A percentile compares a stretch with the other conserved stretches of the same genome.
These are phyloP conservation scores for Ligdia adustata DNA, from an alignment of 2,888 invertebrate genomes.

Conservation along the genomic window DNA sequence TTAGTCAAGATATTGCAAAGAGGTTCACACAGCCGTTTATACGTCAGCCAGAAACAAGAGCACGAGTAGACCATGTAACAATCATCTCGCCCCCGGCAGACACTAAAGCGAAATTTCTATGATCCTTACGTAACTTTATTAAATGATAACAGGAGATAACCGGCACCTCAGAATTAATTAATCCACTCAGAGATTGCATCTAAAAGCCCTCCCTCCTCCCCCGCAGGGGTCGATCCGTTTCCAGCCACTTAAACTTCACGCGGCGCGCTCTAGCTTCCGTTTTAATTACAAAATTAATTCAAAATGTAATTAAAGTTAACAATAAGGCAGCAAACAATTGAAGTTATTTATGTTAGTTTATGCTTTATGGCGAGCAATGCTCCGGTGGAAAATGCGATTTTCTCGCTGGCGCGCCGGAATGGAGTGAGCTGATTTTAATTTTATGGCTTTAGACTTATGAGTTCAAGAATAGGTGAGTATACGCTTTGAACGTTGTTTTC, in stretches of 20 bases:
- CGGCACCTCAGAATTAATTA: conserved; percentile 84
- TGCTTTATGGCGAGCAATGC: conserved; percentile 73
- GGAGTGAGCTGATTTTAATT: conserved; percentile 32
- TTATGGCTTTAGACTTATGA: conserved; percentile 28
- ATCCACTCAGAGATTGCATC: conserved; percentile 84
- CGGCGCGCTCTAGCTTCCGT: conserved; percentile 84
- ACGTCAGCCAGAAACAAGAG: neutral
- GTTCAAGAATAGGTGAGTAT: conserved; percentile 24
- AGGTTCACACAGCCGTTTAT: neutral
- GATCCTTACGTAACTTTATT: conserved; percentile 77
- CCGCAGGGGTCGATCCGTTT: conserved; percentile 77
- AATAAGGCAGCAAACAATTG: conserved; percentile 85
- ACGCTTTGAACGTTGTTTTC: no score
- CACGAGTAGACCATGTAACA: neutral
- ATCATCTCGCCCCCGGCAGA: conserved; percentile 10
- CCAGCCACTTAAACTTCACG: conserved; percentile 84
- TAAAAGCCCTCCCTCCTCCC: conserved; percentile 68
- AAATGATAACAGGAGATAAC: conserved; percentile 83
- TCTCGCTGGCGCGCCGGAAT: conserved; percentile 36
- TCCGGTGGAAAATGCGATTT: conserved; percentile 63
- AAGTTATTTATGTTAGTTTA: conserved; percentile 85
- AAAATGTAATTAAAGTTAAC: conserved; percentile 86
- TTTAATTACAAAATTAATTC: conserved; percentile 86
- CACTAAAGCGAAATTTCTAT: conserved; percentile 59
- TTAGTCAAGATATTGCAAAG: neutral